Evolutionary conservation across 2,113 vertebrate genomes (phyloP).

Genomic region (Drymodes brunneopygia): DNA sequence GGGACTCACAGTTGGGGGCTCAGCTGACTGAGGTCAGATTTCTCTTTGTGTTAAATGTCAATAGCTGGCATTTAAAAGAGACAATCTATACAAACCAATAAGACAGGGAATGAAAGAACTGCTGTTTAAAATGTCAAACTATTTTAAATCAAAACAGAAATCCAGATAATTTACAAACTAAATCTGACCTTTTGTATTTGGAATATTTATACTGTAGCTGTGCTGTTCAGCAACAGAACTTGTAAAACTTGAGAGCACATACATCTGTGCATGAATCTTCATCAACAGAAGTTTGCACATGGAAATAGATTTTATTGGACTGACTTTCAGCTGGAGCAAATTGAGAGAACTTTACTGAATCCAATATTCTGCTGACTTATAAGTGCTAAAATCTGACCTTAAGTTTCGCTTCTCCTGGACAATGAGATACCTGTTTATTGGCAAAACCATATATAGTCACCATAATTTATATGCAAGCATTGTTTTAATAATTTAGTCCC

Average conservation of each 20-base stretch:
- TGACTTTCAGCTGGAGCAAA: slow-evolving; percentile 10
- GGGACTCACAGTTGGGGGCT: slow-evolving; percentile 65
- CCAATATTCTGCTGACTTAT: background rate
- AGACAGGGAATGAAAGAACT: slow-evolving; percentile 66
- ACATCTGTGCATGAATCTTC: slow-evolving; percentile 54
- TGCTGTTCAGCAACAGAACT: slow-evolving; percentile 50
- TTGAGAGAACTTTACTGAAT: background rate
- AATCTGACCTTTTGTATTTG: slow-evolving; percentile 74
- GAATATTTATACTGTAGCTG: slow-evolving; percentile 69
- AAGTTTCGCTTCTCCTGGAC: background rate
- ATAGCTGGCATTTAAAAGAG: slow-evolving; percentile 75
- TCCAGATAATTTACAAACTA: slow-evolving; percentile 75
- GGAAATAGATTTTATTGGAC: slow-evolving; percentile 51
- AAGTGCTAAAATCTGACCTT: background rate
- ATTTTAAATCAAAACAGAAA: slow-evolving; percentile 77
- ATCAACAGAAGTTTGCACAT: slow-evolving; percentile 12
- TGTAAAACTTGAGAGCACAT: slow-evolving; percentile 63
- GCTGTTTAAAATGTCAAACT: slow-evolving; percentile 77
- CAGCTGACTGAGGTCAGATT: slow-evolving; percentile 71
- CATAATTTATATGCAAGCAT: background rate
- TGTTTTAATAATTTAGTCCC: background rate
- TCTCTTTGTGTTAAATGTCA: slow-evolving; percentile 77
- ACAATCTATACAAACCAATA: slow-evolving; percentile 74
- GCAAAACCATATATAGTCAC: background rate
- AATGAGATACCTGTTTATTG: background rate